Evolutionary conservation across 2,888 invertebrate species (phyloP), one percentile per base, ranked within the genome.

Genomic region (Fragum sueziense): DNA sequence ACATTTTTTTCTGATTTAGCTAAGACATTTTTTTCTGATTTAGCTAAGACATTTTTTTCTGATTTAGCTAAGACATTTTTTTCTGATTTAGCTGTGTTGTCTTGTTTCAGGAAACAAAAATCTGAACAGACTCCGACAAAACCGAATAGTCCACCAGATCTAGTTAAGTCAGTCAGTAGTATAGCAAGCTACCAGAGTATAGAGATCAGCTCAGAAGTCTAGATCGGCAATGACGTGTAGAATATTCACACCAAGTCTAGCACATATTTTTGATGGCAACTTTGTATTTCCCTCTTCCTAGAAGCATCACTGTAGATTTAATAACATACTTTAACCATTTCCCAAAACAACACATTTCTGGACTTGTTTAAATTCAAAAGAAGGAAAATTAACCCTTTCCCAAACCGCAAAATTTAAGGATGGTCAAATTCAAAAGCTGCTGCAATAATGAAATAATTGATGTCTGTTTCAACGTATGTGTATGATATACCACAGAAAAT

Each of bases 141-240:
- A 22, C 41, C n/a, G 27, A 34, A 41, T 1, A 9, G 31, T 31
- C n/a, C 41, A 27, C 65, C 65, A 22, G 41, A 65, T 27, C 65
- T 65, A 2, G 25, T 65, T 22, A 65, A 37, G 25, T 65, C 65
- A 33, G 47, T 37, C 11, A 17, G 20, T 25, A 33, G 61, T 20
- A n/a, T 61, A 7, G 33, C 27, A 9, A 65, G 65, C n/a, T 65
- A 65, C 41, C 22, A 65, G 25, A 65, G 65, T 65, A 65, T 65
- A 20, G 65, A 65, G 27, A 65, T 65, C 6, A 65, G 65, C 29
- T 65, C 65, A 14, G 47, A 65, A 33, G 65, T 65, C 34, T 62
- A 37, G 52, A n/a, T n/a, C n/a, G n/a, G n/a, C n/a, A n/a, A n/a
- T n/a, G n/a, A n/a, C n/a, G n/a, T n/a, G n/a, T n/a, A n/a, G n/a